These are phyloP conservation scores for Temnothorax longispinosus DNA, from an alignment of 1,140 invertebrate species.

Conservation along the genomic window DNA sequence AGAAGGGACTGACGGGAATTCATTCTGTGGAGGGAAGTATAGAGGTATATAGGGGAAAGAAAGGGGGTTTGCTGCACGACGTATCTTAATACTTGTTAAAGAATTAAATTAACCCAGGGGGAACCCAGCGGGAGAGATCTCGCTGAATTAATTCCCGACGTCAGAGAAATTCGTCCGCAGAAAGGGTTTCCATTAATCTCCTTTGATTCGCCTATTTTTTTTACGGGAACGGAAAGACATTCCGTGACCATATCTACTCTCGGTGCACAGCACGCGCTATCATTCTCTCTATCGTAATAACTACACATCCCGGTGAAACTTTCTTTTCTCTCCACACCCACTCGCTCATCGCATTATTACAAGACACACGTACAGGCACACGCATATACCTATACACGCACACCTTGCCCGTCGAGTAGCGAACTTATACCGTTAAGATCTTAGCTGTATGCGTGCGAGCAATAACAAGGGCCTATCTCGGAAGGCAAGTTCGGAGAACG, in stretches of 20 bases:
- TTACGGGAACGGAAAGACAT: not conserved
- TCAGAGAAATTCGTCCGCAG: not conserved
- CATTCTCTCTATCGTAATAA: constrained; percentile 11
- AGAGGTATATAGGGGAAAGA: not conserved
- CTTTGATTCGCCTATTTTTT: constrained; percentile 23
- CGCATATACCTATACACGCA: not conserved
- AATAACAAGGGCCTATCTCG: not conserved
- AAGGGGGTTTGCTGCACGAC: not conserved
- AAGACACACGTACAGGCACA: not conserved
- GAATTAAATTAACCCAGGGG: not conserved
- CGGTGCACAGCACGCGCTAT: not conserved
- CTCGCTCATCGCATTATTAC: constrained; percentile 31
- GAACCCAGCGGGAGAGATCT: not conserved
- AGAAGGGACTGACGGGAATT: not conserved
- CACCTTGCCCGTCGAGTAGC: not conserved
- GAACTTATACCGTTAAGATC: constrained; percentile 29
- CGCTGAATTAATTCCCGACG: not conserved
- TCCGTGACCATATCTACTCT: constrained; percentile 26
- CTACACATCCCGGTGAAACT: constrained; percentile 12
- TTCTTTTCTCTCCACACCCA: constrained; percentile 3
- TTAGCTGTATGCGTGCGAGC: constrained; percentile 37
- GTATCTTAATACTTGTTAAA: constrained; percentile 17
- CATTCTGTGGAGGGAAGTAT: not conserved
- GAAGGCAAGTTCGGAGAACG: not conserved
- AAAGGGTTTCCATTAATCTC: constrained; percentile 17